phyloP scores from a whole-genome alignment of 2,888 invertebrate genomes.

The Synergus japonicus region DNA sequence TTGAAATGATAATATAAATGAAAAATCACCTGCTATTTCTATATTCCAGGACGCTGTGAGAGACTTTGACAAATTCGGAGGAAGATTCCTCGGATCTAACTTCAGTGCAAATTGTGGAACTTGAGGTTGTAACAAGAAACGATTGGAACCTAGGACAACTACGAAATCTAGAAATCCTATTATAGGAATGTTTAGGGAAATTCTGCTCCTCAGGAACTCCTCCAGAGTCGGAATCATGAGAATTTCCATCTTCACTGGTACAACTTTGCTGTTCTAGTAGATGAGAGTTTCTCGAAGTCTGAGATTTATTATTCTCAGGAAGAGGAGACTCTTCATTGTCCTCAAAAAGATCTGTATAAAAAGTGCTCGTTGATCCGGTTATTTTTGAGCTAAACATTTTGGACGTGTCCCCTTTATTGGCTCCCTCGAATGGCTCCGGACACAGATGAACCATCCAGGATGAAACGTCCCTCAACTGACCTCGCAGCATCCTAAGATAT shows the following conservation, averaged over 20 bases:
- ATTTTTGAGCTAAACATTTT: constrained; percentile 75
- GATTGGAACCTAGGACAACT: constrained; percentile 74
- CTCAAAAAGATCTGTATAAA: constrained; percentile 71
- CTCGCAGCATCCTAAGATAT: constrained; percentile 70
- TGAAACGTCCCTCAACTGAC: constrained; percentile 71
- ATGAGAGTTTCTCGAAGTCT: constrained; percentile 59
- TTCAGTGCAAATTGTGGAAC: constrained; percentile 63
- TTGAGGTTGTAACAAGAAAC: constrained; percentile 72
- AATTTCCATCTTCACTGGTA: constrained; percentile 70
- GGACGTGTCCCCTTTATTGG: constrained; percentile 59
- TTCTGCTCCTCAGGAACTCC: constrained; percentile 64
- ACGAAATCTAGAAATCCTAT: constrained; percentile 71
- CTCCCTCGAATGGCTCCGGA: constrained; percentile 68
- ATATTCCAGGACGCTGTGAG: constrained; percentile 73
- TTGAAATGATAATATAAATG: background rate
- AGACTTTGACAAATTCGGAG: constrained; percentile 69
- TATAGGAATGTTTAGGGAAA: constrained; percentile 70
- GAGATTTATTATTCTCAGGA: constrained; percentile 53
- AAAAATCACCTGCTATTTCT: constrained; percentile 71
- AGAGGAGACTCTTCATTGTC: constrained; percentile 59
- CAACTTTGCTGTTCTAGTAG: constrained; percentile 65
- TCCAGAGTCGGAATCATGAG: constrained; percentile 68
- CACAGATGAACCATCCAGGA: constrained; percentile 70
- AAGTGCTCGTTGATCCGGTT: constrained; percentile 69
- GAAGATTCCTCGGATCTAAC: constrained; percentile 65